Evolutionary conservation across 2,797 vertebrate species (phyloP).

Genomic region (Leptatherina wallacei): DNA sequence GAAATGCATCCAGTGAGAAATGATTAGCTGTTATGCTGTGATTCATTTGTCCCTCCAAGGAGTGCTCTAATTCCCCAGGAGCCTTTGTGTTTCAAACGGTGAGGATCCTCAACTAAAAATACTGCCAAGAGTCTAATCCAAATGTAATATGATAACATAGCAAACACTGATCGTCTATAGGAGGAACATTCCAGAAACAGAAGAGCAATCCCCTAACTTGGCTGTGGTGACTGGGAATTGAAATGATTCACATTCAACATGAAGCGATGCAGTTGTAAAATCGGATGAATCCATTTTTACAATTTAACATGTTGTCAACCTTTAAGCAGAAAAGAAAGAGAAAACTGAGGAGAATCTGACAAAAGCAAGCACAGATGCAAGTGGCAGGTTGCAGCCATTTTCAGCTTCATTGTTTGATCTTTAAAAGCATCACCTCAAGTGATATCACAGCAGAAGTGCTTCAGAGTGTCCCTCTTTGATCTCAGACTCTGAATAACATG

Average conservation of each 20-base stretch:
- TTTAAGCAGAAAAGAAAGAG: not conserved
- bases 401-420: constrained; percentile 10
- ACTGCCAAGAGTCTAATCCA: constrained; percentile 62
- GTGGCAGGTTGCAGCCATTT: constrained; percentile 1
- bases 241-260: constrained; percentile 52
- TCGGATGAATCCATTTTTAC: constrained; percentile 32
- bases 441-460: constrained; percentile 4
- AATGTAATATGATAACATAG: constrained; percentile 68
- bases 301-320: constrained; percentile 24
- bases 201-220: constrained; percentile 56
- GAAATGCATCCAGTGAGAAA: constrained; percentile 58
- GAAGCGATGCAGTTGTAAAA: constrained; percentile 29
- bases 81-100: constrained; percentile 45
- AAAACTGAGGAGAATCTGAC: constrained; percentile 16
- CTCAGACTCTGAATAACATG: constrained; percentile 5
- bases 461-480: constrained; percentile 26
- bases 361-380: constrained; percentile 5
- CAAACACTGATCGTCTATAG: constrained; percentile 60
- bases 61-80: constrained; percentile 65
- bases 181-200: constrained; percentile 44
- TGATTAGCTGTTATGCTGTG: constrained; percentile 56
- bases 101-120: constrained; percentile 38
- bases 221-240: constrained; percentile 39
- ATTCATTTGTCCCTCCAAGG: constrained; percentile 57
- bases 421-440: constrained; percentile 5